These are phyloP conservation scores for Ephestia elutella DNA, from an alignment of 1,140 invertebrate species.

Conservation along the genomic window DNA sequence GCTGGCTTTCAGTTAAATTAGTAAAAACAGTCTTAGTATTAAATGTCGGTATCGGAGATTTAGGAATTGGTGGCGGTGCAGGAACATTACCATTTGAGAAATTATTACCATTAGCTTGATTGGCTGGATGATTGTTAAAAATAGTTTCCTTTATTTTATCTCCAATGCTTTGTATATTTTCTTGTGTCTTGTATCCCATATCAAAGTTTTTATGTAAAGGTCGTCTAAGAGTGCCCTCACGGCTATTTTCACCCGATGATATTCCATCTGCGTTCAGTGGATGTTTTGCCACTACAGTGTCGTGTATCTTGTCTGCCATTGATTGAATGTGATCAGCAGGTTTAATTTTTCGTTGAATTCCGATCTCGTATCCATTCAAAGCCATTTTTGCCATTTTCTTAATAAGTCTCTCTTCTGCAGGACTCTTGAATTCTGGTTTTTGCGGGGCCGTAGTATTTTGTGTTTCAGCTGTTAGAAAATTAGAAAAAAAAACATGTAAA, in stretches of 20 bases:
- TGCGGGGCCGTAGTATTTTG: slow-evolving; percentile 38
- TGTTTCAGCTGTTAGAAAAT: slow-evolving; percentile 67
- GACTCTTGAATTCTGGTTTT: slow-evolving; percentile 75
- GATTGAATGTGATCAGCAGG: slow-evolving; percentile 69
- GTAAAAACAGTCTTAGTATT: slow-evolving; percentile 30
- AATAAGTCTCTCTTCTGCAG: slow-evolving; percentile 75
- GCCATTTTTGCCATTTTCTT: slow-evolving; percentile 73
- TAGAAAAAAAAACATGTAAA: slow-evolving; percentile 27
- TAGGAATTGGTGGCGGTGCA: slow-evolving; percentile 56
- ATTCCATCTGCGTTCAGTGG: slow-evolving; percentile 57
- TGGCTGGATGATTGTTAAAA: slow-evolving; percentile 29
- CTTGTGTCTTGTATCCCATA: slow-evolving; percentile 27
- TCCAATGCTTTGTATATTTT: slow-evolving; percentile 29
- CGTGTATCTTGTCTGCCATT: slow-evolving; percentile 72
- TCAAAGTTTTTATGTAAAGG: slow-evolving; percentile 37
- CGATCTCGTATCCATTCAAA: slow-evolving; percentile 72
- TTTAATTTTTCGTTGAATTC: slow-evolving; percentile 72
- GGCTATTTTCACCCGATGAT: slow-evolving; percentile 45
- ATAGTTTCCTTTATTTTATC: slow-evolving; percentile 41
- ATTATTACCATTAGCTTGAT: slow-evolving; percentile 15
- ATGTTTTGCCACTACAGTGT: slow-evolving; percentile 71
- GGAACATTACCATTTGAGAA: slow-evolving; percentile 28
- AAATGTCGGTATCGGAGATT: slow-evolving; percentile 51
- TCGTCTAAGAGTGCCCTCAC: slow-evolving; percentile 47
- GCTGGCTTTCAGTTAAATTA: slow-evolving; percentile 19